Base-by-base conservation (phyloP, 2,888 invertebrate genomes). In the Synergus umbraculus region DNA sequence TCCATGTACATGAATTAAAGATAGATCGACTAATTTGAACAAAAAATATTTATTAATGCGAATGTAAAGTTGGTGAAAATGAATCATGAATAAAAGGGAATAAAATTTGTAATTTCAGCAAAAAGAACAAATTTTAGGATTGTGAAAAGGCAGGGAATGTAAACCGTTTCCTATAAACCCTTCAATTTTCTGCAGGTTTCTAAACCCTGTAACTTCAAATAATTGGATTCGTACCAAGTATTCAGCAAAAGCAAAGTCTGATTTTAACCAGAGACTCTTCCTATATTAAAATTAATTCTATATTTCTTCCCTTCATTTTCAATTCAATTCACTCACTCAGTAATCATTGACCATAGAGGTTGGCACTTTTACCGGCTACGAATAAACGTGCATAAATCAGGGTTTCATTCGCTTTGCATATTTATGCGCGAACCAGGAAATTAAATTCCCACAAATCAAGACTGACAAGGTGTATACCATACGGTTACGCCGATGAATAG, bases 361-460 rank as follows among this genome's bases (percentile, higher is more conserved):
- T 10, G 58, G 58, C 18, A 58, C 18, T 58, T 58, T 58, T 58
- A 58, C 18, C 58, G 7, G 10, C 58, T 18, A 58, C 58, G 3
- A n/a, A 54, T n/a, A 54, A n/a, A n/a, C 54, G n/a, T 54, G 85
- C 85, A 89, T 87, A 87, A 88, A 89, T 90, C 87, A 86, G 83
- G 84, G 84, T 80, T 78, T 79, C 80, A 80, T 77, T 77, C 80
- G 76, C 85, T 81, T 87, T 87, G 88, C 87, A 89, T 89, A 90
- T 90, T 88, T 89, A 89, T 88, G 87, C 83, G 80, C 78, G 78
- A 79, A 78, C 82, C 83, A 86, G 85, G 82, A 89, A 90, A 90
- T 89, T 88, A 89, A 90, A 89, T 90, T 87, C 86, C 78, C 83
- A 82, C 84, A 85, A 85, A 87, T 87, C 84, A 80, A 78, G n/a